These are phyloP conservation scores for Oreortyx pictus DNA, from an alignment of 2,797 vertebrate genomes.

Conservation along the genomic window DNA sequence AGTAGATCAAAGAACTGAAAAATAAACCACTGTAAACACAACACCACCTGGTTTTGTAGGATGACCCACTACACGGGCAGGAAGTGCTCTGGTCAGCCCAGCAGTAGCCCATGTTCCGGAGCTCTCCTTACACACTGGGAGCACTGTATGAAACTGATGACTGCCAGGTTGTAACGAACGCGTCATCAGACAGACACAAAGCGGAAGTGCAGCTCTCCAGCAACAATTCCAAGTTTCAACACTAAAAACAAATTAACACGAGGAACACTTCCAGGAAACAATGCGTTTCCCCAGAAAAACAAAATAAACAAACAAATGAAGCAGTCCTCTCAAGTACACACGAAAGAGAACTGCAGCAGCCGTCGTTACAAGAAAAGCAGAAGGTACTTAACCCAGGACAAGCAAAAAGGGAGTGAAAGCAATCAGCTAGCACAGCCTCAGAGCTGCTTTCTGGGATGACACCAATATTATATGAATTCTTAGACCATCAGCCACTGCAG, in stretches of 20 bases:
- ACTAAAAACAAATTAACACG: too few relatives aligned
- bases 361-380: not conserved
- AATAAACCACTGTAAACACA: not conserved
- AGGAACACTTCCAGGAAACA: not conserved
- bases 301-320: not conserved
- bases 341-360: not conserved
- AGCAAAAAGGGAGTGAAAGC: not conserved
- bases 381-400: not conserved
- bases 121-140: rapidly evolving
- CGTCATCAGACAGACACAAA: not conserved
- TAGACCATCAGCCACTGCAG: not conserved
- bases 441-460: not conserved
- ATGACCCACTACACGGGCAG: not conserved
- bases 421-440: not conserved
- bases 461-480: not conserved
- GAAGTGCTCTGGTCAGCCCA: not conserved
- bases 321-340: not conserved
- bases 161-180: not conserved
- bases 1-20: not conserved
- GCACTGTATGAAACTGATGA: not conserved
- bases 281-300: not conserved
- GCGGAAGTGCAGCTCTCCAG: not conserved
- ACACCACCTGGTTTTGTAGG: not conserved
- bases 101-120: not conserved
- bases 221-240: not conserved